Conservation (phyloP, 1,140 invertebrate species). For the Drosophila seguyi region DNA sequence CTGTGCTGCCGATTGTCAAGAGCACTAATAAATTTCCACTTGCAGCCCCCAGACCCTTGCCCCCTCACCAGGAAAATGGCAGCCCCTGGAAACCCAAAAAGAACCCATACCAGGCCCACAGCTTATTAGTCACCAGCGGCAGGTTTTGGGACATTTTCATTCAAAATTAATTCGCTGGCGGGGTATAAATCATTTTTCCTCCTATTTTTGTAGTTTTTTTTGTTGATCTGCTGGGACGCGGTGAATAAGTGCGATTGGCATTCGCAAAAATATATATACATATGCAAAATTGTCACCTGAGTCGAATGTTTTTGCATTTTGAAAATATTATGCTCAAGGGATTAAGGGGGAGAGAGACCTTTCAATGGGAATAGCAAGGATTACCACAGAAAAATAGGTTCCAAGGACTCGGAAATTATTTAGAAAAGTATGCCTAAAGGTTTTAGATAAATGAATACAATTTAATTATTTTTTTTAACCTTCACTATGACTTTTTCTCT, state of each 20-base stretch:
- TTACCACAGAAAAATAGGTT: slow-evolving; percentile 3
- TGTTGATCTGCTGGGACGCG: slow-evolving; percentile 20
- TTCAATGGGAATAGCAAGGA: slow-evolving; percentile 1
- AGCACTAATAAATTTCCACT: slow-evolving; percentile 79
- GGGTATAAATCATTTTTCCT: slow-evolving; percentile 39
- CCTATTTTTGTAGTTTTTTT: too few relatives aligned
- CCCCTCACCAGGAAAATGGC: slow-evolving; percentile 1
- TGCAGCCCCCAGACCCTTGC: slow-evolving; percentile 1
- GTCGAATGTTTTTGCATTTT: slow-evolving; percentile 44
- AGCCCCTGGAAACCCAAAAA: slow-evolving; percentile 4
- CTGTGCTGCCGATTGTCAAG: slow-evolving; percentile 74
- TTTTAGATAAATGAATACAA: too few relatives aligned
- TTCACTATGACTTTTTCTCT: too few relatives aligned
- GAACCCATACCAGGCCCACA: slow-evolving; percentile 7
- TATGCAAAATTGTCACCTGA: slow-evolving; percentile 48
- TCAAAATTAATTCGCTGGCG: slow-evolving; percentile 36
- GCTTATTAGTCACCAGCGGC: slow-evolving; percentile 53
- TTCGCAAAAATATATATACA: slow-evolving; percentile 28
- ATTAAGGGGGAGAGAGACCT: background rate
- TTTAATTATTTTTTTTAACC: too few relatives aligned
- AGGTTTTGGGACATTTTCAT: slow-evolving; percentile 31
- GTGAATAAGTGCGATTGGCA: slow-evolving; percentile 45
- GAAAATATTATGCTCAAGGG: slow-evolving; percentile 38
- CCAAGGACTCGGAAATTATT: background rate
- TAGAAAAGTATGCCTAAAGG: too few relatives aligned